A percentile compares a stretch with the other conserved stretches of the same genome.
These are phyloP conservation scores for Xylocampa areola DNA, from an alignment of 2,888 invertebrate species.

Conservation along the genomic window DNA sequence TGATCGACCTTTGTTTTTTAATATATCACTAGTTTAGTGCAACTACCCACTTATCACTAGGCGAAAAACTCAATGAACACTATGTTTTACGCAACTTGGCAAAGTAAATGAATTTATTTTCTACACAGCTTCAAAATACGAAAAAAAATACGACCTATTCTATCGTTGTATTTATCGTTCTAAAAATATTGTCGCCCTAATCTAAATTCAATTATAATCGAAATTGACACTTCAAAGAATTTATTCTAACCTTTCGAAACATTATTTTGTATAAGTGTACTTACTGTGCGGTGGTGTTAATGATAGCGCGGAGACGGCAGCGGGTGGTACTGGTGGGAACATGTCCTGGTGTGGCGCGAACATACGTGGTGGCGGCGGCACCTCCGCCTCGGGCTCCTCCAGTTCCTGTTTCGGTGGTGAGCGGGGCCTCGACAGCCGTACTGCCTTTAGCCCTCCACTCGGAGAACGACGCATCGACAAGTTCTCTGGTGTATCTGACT, in stretches of 20 bases:
- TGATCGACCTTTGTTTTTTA: conserved; percentile 77
- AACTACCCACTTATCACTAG: conserved; percentile 44
- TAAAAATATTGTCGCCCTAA: neutral
- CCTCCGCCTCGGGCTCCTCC: conserved; percentile 85
- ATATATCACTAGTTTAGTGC: conserved; percentile 41
- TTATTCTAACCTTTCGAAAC: neutral
- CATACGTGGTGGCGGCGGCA: conserved; percentile 89
- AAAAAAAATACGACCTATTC: too few species aligned
- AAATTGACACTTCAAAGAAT: conserved; percentile 6
- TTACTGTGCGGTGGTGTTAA: conserved; percentile 95
- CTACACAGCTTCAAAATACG: neutral
- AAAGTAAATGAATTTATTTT: conserved; percentile 14
- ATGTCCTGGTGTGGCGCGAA: conserved; percentile 90
- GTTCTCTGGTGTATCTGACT: conserved; percentile 90
- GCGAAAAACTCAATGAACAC: conserved; percentile 6
- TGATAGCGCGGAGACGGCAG: conserved; percentile 93
- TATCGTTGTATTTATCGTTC: too few species aligned
- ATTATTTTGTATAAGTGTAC: conserved; percentile 74
- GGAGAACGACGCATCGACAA: conserved; percentile 90
- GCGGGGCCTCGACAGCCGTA: conserved; percentile 80
- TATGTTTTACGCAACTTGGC: neutral
- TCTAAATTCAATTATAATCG: neutral
- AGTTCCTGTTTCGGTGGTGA: conserved; percentile 82
- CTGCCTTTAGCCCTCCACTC: conserved; percentile 80
- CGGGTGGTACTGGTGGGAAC: conserved; percentile 92